These are phyloP conservation scores for Andrena praecox DNA, from an alignment of 2,888 invertebrate genomes.

Conservation along the genomic window DNA sequence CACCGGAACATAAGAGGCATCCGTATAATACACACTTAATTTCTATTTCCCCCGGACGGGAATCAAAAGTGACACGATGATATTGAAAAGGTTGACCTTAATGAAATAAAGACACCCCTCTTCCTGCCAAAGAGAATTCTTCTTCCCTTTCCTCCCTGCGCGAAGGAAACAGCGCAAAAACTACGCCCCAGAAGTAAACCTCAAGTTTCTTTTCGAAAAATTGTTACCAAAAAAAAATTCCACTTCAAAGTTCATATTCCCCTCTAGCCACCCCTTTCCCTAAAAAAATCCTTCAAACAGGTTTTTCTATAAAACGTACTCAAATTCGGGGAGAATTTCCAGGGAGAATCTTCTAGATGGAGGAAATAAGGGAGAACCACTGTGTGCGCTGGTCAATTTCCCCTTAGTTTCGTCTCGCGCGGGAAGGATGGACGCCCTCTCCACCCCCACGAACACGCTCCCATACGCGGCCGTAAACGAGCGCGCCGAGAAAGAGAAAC, in stretches of 20 bases:
- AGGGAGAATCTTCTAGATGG: background rate
- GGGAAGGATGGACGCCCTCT: slow-evolving; percentile 74
- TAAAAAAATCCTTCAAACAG: slow-evolving; percentile 5
- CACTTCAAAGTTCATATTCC: no score
- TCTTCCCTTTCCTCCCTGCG: no score
- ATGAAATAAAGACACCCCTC: no score
- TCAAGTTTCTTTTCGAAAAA: no score
- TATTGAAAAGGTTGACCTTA: background rate
- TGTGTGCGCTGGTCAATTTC: slow-evolving; percentile 83
- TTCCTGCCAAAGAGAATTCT: no score
- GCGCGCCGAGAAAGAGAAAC: slow-evolving; percentile 60
- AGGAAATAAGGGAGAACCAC: slow-evolving; percentile 77
- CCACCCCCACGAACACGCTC: slow-evolving; percentile 70
- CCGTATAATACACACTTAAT: slow-evolving; percentile 18
- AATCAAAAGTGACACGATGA: background rate
- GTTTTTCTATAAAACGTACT: background rate
- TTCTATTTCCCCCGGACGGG: slow-evolving; percentile 9
- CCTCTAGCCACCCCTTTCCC: no score
- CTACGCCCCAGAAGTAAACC: no score
- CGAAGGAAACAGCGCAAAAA: no score
- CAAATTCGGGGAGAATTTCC: background rate
- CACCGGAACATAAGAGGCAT: slow-evolving; percentile 20
- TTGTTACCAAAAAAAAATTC: no score
- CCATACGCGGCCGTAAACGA: slow-evolving; percentile 71
- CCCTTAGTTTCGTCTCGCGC: slow-evolving; percentile 78